phyloP scores from a whole-genome alignment of 2,797 vertebrate species.

The Peromyscus attwateri region DNA sequence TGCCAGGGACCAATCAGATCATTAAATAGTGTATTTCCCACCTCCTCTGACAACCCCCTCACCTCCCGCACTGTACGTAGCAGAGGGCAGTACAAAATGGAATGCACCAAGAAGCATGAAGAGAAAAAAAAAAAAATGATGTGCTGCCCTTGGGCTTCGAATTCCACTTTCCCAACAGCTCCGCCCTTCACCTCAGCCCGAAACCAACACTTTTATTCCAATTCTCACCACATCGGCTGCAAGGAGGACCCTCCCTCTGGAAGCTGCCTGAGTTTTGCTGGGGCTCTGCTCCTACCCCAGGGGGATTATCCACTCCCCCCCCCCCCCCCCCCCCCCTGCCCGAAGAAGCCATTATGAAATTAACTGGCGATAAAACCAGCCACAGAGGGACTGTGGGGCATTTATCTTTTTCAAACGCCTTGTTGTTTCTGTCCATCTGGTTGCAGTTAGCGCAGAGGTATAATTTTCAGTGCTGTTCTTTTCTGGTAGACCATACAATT shows the following conservation, averaged over 20 bases:
- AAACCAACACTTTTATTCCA: slow-evolving; percentile 79
- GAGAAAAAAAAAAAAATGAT: slow-evolving; percentile 65
- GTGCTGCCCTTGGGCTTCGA: slow-evolving; percentile 11
- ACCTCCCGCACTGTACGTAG: neutral
- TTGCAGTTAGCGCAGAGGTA: slow-evolving; percentile 89
- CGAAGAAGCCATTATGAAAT: slow-evolving; percentile 88
- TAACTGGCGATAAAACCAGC: slow-evolving; percentile 87
- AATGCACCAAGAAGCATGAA: slow-evolving; percentile 70
- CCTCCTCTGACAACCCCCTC: slow-evolving; percentile 9
- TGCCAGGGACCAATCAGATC: neutral
- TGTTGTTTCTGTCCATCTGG: slow-evolving; percentile 89
- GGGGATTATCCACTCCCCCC: slow-evolving; percentile 74
- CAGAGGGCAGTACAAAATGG: slow-evolving; percentile 69
- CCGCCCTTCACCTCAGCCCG: slow-evolving; percentile 74
- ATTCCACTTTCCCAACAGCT: slow-evolving; percentile 71
- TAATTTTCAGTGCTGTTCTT: slow-evolving; percentile 89
- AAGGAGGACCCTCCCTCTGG: slow-evolving; percentile 75
- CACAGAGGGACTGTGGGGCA: slow-evolving; percentile 81
- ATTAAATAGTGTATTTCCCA: slow-evolving; percentile 8
- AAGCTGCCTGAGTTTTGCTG: slow-evolving; percentile 79
- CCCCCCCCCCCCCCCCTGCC: slow-evolving; percentile 57
- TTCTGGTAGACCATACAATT: slow-evolving; percentile 91
- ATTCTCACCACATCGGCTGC: slow-evolving; percentile 65
- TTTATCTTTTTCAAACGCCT: slow-evolving; percentile 84
- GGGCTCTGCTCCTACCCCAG: slow-evolving; percentile 82